Percentiles rank a stretch among this genome's conserved stretches.
These are phyloP conservation scores for Cygnus buccinator DNA, from an alignment of 2,113 vertebrate species.

Conservation along the genomic window DNA sequence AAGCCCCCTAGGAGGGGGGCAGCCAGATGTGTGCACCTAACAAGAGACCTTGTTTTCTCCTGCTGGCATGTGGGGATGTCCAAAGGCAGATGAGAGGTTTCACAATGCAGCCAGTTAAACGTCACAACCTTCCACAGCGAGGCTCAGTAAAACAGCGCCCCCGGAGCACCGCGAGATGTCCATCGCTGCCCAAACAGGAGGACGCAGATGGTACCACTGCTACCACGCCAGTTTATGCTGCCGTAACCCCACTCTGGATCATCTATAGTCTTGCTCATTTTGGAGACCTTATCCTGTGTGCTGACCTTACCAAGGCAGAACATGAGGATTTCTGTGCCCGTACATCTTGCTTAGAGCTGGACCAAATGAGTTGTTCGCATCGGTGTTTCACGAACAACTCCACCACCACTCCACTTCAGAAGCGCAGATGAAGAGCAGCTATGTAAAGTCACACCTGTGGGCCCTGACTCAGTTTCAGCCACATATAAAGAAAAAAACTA, in stretches of 20 bases:
- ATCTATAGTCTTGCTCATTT: fast-evolving
- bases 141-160: background rate
- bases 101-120: conserved; percentile 5
- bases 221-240: background rate
- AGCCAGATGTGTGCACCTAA: background rate
- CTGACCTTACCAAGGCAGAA: background rate
- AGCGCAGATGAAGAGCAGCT: fast-evolving
- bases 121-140: conserved; percentile 28
- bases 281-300: background rate
- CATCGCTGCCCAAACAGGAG: fast-evolving
- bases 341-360: background rate
- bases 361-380: fast-evolving
- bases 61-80: conserved; percentile 13
- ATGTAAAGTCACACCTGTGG: fast-evolving
- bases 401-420: fast-evolving
- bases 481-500: background rate
- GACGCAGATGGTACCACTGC: background rate
- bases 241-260: background rate
- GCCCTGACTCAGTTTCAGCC: background rate
- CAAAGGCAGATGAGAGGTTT: conserved; percentile 54
- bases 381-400: background rate
- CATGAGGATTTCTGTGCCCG: background rate
- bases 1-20: background rate
- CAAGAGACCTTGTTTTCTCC: background rate
- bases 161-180: background rate